A percentile compares a stretch with the other conserved stretches of the same genome.
Evolutionary conservation across 2,113 vertebrate genomes (phyloP).

Genomic region (Nycticryphes semicollaris): DNA sequence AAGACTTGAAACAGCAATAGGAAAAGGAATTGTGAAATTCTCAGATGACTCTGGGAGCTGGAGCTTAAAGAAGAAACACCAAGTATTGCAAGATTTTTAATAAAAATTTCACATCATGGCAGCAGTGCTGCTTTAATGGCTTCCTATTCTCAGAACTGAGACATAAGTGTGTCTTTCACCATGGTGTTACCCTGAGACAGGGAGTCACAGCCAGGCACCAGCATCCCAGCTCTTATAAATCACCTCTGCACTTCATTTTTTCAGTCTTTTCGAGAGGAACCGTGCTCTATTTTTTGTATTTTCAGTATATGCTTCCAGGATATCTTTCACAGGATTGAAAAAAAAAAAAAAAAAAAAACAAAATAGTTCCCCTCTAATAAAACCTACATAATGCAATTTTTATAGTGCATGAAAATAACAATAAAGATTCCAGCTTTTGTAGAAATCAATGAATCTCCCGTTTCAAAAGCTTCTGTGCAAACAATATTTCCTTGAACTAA

Average conservation of each 20-base stretch:
- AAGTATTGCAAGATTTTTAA: neutral
- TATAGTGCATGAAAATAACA: slow-evolving; percentile 43
- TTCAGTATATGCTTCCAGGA: neutral
- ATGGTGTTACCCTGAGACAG: neutral
- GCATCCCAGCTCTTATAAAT: neutral
- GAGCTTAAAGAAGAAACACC: neutral
- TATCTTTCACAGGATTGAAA: slow-evolving; percentile 1
- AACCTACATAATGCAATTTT: slow-evolving; percentile 46
- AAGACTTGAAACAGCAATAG: neutral
- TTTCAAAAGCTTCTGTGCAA: neutral
- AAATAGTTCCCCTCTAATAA: slow-evolving; percentile 47
- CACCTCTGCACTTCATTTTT: neutral
- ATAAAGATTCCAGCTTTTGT: slow-evolving; percentile 7
- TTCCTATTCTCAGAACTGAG: neutral
- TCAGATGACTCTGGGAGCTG: neutral
- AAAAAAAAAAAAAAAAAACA: neutral
- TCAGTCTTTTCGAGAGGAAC: neutral
- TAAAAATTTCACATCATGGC: neutral
- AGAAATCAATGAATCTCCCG: slow-evolving; percentile 43
- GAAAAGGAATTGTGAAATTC: neutral
- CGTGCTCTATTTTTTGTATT: neutral
- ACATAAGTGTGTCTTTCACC: rapidly evolving
- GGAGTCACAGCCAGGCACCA: rapidly evolving
- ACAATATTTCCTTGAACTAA: neutral
- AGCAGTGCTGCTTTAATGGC: neutral